Base-by-base conservation (phyloP, 2,888 invertebrate species). In the Omphaloscelis lunosa region DNA sequence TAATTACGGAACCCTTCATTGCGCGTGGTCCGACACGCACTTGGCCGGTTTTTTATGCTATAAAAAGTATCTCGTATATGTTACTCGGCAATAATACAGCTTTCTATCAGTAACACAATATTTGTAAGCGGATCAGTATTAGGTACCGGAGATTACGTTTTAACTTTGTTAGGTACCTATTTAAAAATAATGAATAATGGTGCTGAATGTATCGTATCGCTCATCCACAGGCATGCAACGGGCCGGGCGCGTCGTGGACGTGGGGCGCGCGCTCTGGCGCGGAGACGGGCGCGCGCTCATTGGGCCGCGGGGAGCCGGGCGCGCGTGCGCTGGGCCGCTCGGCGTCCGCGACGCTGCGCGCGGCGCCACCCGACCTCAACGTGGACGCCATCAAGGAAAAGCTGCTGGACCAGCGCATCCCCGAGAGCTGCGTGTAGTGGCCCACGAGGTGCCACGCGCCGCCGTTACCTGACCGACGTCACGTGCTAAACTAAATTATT, bases 361-460 rank as follows among this genome's bases (percentile, higher is more conserved):
- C 94, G 81, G 92, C 95, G 68, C 92, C 94, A 65, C 92, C 94
- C 67, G 95, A 95, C 90, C 97, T 98, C 91, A 73, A 98, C 95
- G 98, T 98, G 76, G 98, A 98, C 94, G 98, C 98, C 91, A 98
- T 98, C 95, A 98, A 98, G 94, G 98, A 98, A 95, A 98, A 98
- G 92, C 97, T 98, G 83, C 98, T 98, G 97, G 98, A 98, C 91
- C 98, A 98, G 93, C 97, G 98, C 93, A 98, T 98, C 93, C 98
- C 98, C 65, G 98, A 98, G 95, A 98, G 98, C 93, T 98, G 98
- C 96, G 98, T 98, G 91, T 98, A 98, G 97, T 91, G 79, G 77
- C 71, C 39, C 29, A 65, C 61, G 4, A 20, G 1, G 11, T 20
- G 20, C 53, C 34, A 34, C 53, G 12, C 45, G 8, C 71, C n/a